Conservation (phyloP, 2,797 vertebrate genomes). For the Lepus oiostolus region DNA sequence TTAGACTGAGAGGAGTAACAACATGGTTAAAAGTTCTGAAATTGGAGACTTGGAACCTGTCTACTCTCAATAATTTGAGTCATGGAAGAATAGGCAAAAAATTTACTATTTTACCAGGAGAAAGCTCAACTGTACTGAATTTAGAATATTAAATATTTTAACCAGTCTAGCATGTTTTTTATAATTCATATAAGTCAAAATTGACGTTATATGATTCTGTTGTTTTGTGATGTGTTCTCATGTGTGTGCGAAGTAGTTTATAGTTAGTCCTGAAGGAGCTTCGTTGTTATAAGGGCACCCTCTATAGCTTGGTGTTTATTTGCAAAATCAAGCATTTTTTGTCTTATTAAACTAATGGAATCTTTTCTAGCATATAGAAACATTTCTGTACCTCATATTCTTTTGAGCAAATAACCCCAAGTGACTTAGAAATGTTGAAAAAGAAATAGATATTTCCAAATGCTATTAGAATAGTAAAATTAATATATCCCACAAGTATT, state of each 20-base stretch:
- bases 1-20: slow-evolving; percentile 57
- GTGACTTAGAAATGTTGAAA: slow-evolving; percentile 75
- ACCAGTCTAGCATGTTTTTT: slow-evolving; percentile 9
- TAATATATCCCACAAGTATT: slow-evolving; percentile 29
- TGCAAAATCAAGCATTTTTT: slow-evolving; percentile 59
- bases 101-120: background rate
- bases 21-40: slow-evolving; percentile 45
- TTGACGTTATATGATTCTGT: background rate
- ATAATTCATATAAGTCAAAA: slow-evolving; percentile 42
- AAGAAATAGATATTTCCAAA: slow-evolving; percentile 67
- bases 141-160: slow-evolving; percentile 63
- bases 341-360: slow-evolving; percentile 67
- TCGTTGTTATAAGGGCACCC: slow-evolving; percentile 14
- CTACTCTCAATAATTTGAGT: background rate
- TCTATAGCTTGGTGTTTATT: slow-evolving; percentile 58
- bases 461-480: slow-evolving; percentile 50
- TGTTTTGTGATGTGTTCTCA: slow-evolving; percentile 59
- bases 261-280: slow-evolving; percentile 33
- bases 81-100: background rate
- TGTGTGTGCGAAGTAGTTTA: slow-evolving; percentile 61
- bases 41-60: slow-evolving; percentile 36
- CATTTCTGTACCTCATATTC: slow-evolving; percentile 66
- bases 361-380: slow-evolving; percentile 71
- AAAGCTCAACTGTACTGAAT: slow-evolving; percentile 60
- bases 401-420: slow-evolving; percentile 70